phyloP scores from a whole-genome alignment of 2,797 vertebrate species.

The Anguilla obscura region DNA sequence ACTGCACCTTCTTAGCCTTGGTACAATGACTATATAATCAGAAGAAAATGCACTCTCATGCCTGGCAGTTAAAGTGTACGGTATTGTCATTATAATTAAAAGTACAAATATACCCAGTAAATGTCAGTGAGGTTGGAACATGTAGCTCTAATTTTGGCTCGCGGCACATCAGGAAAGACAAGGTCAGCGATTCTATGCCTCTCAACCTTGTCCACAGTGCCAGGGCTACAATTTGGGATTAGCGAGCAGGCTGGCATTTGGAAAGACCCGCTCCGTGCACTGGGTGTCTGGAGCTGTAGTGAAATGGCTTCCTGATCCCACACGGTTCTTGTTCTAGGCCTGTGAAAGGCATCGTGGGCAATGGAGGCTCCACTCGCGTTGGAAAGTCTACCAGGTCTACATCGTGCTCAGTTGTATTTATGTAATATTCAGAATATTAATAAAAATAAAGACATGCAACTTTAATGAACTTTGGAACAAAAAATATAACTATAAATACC shows the following conservation, averaged over 20 bases:
- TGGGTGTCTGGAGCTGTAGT: neutral
- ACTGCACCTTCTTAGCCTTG: neutral
- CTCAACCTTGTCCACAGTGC: neutral
- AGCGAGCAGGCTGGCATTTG: neutral
- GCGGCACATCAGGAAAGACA: conserved; percentile 14
- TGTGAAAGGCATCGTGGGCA: neutral
- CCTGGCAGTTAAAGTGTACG: neutral
- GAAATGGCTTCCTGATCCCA: conserved; percentile 19
- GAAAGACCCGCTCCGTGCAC: neutral
- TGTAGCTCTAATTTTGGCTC: neutral
- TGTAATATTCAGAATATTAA: neutral
- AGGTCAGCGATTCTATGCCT: neutral
- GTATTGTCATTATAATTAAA: conserved; percentile 9
- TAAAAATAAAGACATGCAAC: neutral
- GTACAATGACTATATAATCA: neutral
- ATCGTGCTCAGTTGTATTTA: neutral
- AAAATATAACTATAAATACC: conserved; percentile 38
- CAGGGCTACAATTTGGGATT: conserved; percentile 21
- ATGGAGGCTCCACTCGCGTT: neutral
- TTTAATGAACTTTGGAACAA: neutral
- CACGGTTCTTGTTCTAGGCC: neutral
- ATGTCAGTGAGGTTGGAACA: conserved; percentile 8
- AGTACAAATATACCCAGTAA: neutral
- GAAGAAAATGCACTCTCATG: neutral
- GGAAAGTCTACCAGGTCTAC: conserved; percentile 10